These are phyloP conservation scores for Eolophus roseicapilla DNA, from an alignment of 2,113 vertebrate species.

Conservation along the genomic window DNA sequence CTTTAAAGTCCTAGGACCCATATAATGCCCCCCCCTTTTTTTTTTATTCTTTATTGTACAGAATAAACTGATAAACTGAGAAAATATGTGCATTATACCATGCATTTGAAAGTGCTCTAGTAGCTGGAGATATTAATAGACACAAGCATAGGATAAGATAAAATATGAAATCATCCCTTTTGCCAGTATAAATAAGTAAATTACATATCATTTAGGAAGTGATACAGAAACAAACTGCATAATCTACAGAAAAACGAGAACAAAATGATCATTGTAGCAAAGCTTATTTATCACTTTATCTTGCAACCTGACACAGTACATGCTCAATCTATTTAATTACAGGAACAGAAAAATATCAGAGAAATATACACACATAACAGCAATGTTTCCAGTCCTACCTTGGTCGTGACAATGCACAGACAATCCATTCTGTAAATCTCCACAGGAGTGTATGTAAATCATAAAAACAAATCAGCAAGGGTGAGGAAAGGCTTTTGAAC, in stretches of 20 bases:
- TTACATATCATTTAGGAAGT: slow-evolving; percentile 64
- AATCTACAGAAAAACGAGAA: slow-evolving; percentile 52
- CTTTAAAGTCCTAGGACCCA: slow-evolving; percentile 67
- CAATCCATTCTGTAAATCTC: slow-evolving; percentile 90
- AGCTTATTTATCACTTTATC: slow-evolving; percentile 68
- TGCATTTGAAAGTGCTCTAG: slow-evolving; percentile 62
- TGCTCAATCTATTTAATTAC: slow-evolving; percentile 67
- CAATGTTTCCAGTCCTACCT: slow-evolving; percentile 85
- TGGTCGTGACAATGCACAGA: slow-evolving; percentile 97
- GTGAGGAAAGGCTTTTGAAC: slow-evolving; percentile 73
- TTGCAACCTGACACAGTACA: slow-evolving; percentile 61
- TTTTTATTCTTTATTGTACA: slow-evolving; percentile 46
- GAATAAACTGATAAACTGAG: slow-evolving; percentile 53
- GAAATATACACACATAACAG: slow-evolving; percentile 68
- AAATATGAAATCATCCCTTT: slow-evolving; percentile 47
- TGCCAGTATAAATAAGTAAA: slow-evolving; percentile 55
- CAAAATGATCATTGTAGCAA: slow-evolving; percentile 60
- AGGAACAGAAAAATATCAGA: slow-evolving; percentile 66
- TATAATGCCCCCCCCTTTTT: slow-evolving; percentile 25
- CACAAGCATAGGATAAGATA: slow-evolving; percentile 50
- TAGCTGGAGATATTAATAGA: slow-evolving; percentile 71
- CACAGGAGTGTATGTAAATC: slow-evolving; percentile 80
- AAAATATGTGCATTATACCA: slow-evolving; percentile 51
- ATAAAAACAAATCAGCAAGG: slow-evolving; percentile 79
- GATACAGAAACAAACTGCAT: slow-evolving; percentile 50